A percentile compares a stretch with the other conserved stretches of the same genome.
These are phyloP conservation scores for Catharus ustulatus DNA, from an alignment of 2,797 vertebrate genomes.

Conservation along the genomic window DNA sequence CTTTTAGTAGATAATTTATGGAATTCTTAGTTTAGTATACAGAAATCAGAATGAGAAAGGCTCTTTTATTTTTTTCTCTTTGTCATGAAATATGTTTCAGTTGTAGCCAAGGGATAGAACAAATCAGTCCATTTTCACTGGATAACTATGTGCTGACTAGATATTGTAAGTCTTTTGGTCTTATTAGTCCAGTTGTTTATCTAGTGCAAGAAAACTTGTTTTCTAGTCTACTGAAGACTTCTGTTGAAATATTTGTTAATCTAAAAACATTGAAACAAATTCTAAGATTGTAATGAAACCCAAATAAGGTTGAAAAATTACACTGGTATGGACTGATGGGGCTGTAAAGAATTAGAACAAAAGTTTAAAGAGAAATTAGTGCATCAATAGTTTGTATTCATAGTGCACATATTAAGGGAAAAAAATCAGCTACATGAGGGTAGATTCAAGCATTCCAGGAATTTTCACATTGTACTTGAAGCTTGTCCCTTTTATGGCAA, in stretches of 20 bases:
- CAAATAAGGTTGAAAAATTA: conserved; percentile 60
- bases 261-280: conserved; percentile 18
- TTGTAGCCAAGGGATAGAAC: conserved; percentile 46
- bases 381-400: conserved; percentile 16
- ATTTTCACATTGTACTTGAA: conserved; percentile 54
- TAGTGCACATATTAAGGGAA: conserved; percentile 26
- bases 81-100: background rate
- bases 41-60: background rate
- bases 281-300: background rate
- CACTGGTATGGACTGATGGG: background rate
- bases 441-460: conserved; percentile 54
- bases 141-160: conserved; percentile 55
- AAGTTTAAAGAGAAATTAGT: conserved; percentile 26
- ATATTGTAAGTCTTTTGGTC: conserved; percentile 7
- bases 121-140: conserved; percentile 41
- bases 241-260: conserved; percentile 32
- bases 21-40: background rate
- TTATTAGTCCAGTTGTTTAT: conserved; percentile 35
- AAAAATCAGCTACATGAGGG: conserved; percentile 34
- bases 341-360: background rate
- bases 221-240: conserved; percentile 43
- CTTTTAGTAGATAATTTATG: background rate
- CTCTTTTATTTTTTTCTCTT: background rate
- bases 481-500: conserved; percentile 67
- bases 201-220: conserved; percentile 26